These are phyloP conservation scores for Cheilosia soror DNA, from an alignment of 2,888 invertebrate genomes.

Conservation along the genomic window DNA sequence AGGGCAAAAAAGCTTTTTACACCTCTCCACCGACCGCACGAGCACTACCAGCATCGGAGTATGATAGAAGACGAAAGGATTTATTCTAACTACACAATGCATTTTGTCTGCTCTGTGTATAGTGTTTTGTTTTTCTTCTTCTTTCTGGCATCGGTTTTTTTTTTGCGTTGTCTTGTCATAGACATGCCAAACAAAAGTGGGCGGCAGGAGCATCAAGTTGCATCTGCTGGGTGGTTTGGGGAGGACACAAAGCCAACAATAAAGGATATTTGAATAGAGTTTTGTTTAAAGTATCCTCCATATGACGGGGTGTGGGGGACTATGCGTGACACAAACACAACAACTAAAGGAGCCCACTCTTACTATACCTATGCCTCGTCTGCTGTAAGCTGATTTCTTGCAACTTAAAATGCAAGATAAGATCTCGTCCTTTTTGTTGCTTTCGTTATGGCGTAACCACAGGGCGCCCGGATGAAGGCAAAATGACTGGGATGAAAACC, in stretches of 20 bases:
- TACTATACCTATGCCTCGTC: conserved; percentile 3
- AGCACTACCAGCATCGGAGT: conserved; percentile 14
- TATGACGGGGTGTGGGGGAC: conserved; percentile 12
- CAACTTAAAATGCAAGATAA: conserved; percentile 71
- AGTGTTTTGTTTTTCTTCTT: conserved; percentile 43
- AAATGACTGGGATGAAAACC: conserved; percentile 48
- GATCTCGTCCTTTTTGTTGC: conserved; percentile 35
- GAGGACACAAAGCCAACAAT: conserved; percentile 62
- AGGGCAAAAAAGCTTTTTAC: conserved; percentile 61
- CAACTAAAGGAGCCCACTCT: conserved; percentile 31
- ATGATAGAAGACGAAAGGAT: conserved; percentile 52
- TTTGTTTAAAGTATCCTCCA: conserved; percentile 62
- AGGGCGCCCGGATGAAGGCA: conserved; percentile 52
- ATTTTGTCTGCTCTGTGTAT: conserved; percentile 44
- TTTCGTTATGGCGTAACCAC: conserved; percentile 51
- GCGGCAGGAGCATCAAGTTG: conserved; percentile 63
- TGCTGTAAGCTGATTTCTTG: conserved; percentile 71
- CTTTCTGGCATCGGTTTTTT: conserved; percentile 20
- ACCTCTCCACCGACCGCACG: conserved; percentile 44
- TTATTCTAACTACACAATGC: conserved; percentile 66
- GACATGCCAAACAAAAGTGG: conserved; percentile 54
- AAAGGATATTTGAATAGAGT: conserved; percentile 73
- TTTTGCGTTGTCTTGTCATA: conserved; percentile 44
- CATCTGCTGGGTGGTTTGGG: conserved; percentile 18
- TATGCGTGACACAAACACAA: conserved; percentile 69